Evolutionary conservation across 2,888 invertebrate species (phyloP).

Genomic region (Eucriotettix oculatus): DNA sequence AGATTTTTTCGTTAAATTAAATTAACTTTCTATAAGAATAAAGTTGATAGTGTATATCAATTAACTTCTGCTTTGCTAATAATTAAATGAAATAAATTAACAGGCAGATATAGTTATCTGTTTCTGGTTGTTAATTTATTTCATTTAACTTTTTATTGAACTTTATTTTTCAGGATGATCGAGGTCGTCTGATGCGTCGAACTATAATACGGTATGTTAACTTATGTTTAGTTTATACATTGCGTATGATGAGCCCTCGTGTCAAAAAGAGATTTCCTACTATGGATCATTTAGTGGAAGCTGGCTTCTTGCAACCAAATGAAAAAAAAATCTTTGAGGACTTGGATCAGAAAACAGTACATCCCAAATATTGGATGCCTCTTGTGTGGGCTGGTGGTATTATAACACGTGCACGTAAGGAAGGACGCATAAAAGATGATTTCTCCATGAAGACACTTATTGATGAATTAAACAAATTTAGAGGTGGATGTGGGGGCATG

Average conservation of each 20-base stretch:
- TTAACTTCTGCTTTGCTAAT: no score
- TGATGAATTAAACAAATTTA: slow-evolving; percentile 26
- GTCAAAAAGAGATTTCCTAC: slow-evolving; percentile 24
- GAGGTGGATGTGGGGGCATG: slow-evolving; percentile 19
- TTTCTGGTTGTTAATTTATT: no score
- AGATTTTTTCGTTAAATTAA: no score
- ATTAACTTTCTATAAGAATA: no score
- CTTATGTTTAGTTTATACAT: slow-evolving; percentile 19
- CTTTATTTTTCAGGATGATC: slow-evolving; percentile 17
- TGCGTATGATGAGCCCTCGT: slow-evolving; percentile 21
- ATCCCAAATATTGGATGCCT: slow-evolving; percentile 23
- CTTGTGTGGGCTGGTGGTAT: slow-evolving; percentile 22
- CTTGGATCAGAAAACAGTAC: slow-evolving; percentile 11
- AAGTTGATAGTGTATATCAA: no score
- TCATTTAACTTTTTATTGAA: no score
- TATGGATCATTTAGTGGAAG: slow-evolving; percentile 22
- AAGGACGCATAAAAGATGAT: slow-evolving; percentile 21
- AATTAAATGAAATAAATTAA: no score
- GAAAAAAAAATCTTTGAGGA: slow-evolving; percentile 22
- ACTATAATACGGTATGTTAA: slow-evolving; percentile 24
- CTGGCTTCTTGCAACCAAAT: slow-evolving; percentile 21
- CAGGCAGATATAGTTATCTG: no score
- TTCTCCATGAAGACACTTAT: slow-evolving; percentile 26
- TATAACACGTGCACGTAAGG: slow-evolving; percentile 19
- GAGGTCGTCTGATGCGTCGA: slow-evolving; percentile 21